Evolutionary conservation across 2,113 vertebrate genomes (phyloP).

Genomic region (Tragelaphus imberbis): DNA sequence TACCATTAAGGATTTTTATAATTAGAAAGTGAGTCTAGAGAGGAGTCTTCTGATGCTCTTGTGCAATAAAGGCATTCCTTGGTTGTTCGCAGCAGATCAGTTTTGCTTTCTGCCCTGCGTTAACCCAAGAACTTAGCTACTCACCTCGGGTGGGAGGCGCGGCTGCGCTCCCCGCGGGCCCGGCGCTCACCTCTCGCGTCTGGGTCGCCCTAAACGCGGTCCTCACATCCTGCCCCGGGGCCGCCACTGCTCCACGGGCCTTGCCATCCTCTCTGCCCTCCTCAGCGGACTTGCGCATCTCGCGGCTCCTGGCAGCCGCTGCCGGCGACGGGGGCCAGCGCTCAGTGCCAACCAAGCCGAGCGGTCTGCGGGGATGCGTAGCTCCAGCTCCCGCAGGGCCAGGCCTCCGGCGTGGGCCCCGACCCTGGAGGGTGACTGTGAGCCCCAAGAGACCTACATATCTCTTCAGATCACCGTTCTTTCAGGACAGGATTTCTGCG

Average conservation of each 20-base stretch:
- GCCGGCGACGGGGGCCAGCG: background rate
- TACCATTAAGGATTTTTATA: background rate
- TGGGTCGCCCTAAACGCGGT: fast-evolving
- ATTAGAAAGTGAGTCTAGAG: background rate
- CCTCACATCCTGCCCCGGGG: background rate
- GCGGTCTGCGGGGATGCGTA: background rate
- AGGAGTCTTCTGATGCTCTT: background rate
- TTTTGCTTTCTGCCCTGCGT: background rate
- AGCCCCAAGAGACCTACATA: background rate
- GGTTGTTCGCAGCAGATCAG: background rate
- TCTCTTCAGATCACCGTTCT: background rate
- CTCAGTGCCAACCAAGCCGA: background rate
- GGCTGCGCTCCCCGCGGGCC: fast-evolving
- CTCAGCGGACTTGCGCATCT: too few species aligned
- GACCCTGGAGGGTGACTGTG: background rate
- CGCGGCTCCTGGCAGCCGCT: background rate
- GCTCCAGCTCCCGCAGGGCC: background rate
- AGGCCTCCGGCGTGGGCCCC: background rate
- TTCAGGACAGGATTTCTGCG: background rate
- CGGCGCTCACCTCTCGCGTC: fast-evolving
- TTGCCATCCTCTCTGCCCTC: too few species aligned
- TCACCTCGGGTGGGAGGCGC: background rate
- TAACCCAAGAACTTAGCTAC: background rate
- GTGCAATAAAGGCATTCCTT: background rate
- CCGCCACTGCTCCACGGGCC: background rate